Evolutionary conservation across 2,888 invertebrate genomes (phyloP).

Genomic region (Trachelus stipa): DNA sequence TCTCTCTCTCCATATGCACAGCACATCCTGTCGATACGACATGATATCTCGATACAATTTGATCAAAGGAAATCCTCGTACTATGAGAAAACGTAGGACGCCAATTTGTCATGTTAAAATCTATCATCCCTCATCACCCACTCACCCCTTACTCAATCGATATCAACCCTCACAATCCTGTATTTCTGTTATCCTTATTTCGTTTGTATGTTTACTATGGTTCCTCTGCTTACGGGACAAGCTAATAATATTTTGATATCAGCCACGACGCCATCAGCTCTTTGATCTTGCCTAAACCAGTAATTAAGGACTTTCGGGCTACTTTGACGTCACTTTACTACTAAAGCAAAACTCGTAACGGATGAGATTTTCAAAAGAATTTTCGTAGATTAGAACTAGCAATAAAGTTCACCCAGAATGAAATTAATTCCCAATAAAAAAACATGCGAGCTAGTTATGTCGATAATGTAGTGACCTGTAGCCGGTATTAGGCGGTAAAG

Average conservation of each 20-base stretch:
- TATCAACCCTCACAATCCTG: background rate
- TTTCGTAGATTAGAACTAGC: background rate
- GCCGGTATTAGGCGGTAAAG: no score
- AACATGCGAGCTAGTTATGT: no score
- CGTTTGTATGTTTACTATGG: background rate
- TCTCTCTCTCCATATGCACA: background rate
- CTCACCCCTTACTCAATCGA: background rate
- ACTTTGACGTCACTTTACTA: background rate
- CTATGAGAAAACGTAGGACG: background rate
- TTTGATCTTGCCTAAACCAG: background rate
- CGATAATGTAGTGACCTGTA: no score
- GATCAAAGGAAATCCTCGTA: background rate
- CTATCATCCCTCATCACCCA: background rate
- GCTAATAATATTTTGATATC: background rate
- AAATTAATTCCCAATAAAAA: background rate
- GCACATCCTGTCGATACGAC: no score
- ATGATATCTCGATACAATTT: background rate
- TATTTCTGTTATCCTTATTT: background rate
- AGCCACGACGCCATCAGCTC: background rate
- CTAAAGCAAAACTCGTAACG: background rate
- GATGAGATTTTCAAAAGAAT: no score
- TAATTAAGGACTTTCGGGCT: slow-evolving; percentile 4
- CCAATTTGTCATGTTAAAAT: background rate
- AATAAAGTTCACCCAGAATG: background rate
- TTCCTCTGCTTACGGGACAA: background rate